Evolutionary conservation across 2,888 invertebrate genomes (phyloP).

Genomic region (Amphipyra tragopoginis): DNA sequence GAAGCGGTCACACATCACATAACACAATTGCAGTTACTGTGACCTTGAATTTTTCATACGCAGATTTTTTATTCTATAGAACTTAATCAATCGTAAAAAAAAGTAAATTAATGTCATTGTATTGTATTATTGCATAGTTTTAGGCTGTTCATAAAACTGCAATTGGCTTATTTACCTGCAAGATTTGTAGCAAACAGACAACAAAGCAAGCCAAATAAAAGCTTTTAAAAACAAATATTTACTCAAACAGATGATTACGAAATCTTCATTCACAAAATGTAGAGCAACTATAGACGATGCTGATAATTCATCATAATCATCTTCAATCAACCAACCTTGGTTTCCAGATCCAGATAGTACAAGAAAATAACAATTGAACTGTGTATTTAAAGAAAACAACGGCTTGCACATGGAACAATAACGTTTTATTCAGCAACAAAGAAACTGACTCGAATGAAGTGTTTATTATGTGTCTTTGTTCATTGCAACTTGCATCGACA

Average conservation of each 20-base stretch:
- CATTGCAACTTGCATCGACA: constrained; percentile 56
- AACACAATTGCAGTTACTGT: too few species aligned
- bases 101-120: too few species aligned
- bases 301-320: constrained; percentile 17
- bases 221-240: too few species aligned
- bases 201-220: too few species aligned
- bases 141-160: too few species aligned
- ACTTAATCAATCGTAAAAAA: too few species aligned
- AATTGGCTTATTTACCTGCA: too few species aligned
- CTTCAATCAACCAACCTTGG: constrained; percentile 29
- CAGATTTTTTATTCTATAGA: too few species aligned
- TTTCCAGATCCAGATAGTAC: constrained; percentile 26
- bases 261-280: constrained; percentile 20
- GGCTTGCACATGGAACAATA: constrained; percentile 56
- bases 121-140: too few species aligned
- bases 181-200: too few species aligned
- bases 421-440: constrained; percentile 68
- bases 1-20: too few species aligned
- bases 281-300: constrained; percentile 19
- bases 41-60: too few species aligned
- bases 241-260: constrained; percentile 4
- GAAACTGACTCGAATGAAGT: constrained; percentile 63
- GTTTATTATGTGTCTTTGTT: constrained; percentile 66
- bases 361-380: constrained; percentile 51
- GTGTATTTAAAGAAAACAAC: constrained; percentile 45